Conservation (phyloP, 2,888 invertebrate species). For the Ethmia dodecea region DNA sequence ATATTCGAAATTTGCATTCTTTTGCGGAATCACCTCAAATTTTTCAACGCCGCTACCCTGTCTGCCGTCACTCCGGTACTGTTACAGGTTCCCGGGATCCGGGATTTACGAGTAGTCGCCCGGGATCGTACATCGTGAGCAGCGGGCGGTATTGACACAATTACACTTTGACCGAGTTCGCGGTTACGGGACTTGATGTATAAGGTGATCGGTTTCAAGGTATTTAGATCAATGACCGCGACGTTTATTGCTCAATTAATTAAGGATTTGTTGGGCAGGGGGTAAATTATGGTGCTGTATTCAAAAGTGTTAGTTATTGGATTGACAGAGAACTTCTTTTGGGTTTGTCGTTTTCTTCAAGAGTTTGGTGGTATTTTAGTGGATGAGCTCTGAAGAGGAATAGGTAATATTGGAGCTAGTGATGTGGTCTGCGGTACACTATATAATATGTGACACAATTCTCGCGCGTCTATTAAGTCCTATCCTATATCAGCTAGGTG, state of each 20-base stretch:
- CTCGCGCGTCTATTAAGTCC: too few relatives aligned
- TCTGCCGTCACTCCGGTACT: slow-evolving; percentile 30
- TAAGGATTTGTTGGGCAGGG: neutral
- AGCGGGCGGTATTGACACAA: slow-evolving; percentile 55
- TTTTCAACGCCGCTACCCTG: neutral
- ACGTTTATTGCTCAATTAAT: slow-evolving; percentile 5
- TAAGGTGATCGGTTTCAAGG: slow-evolving; percentile 23
- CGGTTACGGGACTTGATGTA: slow-evolving; percentile 31
- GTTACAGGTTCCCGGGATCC: slow-evolving; percentile 46
- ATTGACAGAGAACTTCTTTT: neutral
- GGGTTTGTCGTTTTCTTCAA: too few relatives aligned
- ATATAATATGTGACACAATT: too few relatives aligned
- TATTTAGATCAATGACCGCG: slow-evolving; percentile 12
- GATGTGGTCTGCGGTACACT: too few relatives aligned
- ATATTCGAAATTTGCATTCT: too few relatives aligned
- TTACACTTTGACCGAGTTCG: slow-evolving; percentile 52
- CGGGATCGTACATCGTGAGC: slow-evolving; percentile 12
- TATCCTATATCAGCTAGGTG: too few relatives aligned
- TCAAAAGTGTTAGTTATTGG: neutral
- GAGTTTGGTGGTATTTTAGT: too few relatives aligned
- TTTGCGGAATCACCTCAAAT: too few relatives aligned
- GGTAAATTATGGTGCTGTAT: neutral
- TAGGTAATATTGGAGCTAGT: too few relatives aligned
- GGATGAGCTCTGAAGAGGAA: too few relatives aligned
- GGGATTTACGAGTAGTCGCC: slow-evolving; percentile 41